Conservation (phyloP, 2,797 vertebrate genomes). For the Synanceia verrucosa region DNA sequence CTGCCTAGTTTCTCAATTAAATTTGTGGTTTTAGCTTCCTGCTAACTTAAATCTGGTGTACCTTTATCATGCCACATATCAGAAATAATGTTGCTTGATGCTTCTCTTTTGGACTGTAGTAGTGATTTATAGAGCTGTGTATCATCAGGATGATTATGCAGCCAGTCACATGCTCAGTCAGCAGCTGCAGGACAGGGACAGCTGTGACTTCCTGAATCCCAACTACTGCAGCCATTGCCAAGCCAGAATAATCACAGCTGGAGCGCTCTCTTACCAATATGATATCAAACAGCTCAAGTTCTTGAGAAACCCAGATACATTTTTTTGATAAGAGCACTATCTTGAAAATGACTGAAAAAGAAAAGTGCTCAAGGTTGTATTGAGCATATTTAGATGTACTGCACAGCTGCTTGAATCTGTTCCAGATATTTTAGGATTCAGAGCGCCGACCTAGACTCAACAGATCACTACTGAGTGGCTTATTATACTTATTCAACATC, state of each 20-base stretch:
- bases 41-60: conserved; percentile 27
- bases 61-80: conserved; percentile 25
- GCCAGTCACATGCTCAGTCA: conserved; percentile 54
- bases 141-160: conserved; percentile 43
- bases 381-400: conserved; percentile 22
- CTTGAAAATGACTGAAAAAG: conserved; percentile 18
- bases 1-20: conserved; percentile 23
- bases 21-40: conserved; percentile 37
- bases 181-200: conserved; percentile 67
- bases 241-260: conserved; percentile 66
- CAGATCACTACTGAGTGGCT: conserved; percentile 2
- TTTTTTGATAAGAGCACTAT: conserved; percentile 17
- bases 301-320: conserved; percentile 18
- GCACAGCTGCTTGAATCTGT: conserved; percentile 29
- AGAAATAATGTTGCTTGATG: conserved; percentile 23
- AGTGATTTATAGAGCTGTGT: conserved; percentile 39
- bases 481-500: conserved; percentile 14
- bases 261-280: conserved; percentile 37
- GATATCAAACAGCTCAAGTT: conserved; percentile 40
- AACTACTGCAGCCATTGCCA: conserved; percentile 58
- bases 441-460: conserved; percentile 17
- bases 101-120: conserved; percentile 11
- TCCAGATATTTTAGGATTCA: conserved; percentile 41
- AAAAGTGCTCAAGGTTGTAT: conserved; percentile 17
- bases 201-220: conserved; percentile 70